Percentiles rank a stretch among this genome's conserved stretches.
Evolutionary conservation across 1,140 invertebrate species (phyloP).

Genomic region (Ceratina calcarata): DNA sequence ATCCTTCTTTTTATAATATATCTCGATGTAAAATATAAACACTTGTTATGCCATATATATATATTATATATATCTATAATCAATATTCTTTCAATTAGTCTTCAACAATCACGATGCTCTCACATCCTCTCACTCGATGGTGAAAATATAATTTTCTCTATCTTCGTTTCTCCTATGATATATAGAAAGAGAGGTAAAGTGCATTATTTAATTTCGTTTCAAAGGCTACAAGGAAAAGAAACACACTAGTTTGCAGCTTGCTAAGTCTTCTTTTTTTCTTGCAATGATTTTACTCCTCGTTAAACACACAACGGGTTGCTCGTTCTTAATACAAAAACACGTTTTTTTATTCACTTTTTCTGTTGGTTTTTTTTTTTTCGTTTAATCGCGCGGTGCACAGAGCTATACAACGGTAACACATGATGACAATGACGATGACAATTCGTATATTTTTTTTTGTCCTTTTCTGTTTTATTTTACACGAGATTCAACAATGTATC

Average conservation of each 20-base stretch:
- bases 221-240: constrained; percentile 47
- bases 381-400: constrained; percentile 65
- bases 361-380: constrained; percentile 16
- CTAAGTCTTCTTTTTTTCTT: constrained; percentile 62
- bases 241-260: constrained; percentile 67
- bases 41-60: constrained; percentile 25
- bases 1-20: constrained; percentile 18
- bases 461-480: constrained; percentile 72
- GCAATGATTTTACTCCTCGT: constrained; percentile 69
- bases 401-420: constrained; percentile 75
- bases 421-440: constrained; percentile 10
- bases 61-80: no score
- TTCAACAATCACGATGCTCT: background rate
- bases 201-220: background rate
- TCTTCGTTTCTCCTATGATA: background rate
- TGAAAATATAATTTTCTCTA: no score
- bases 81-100: no score
- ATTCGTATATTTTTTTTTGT: constrained; percentile 32
- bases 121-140: no score
- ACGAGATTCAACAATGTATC: constrained; percentile 79
- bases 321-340: constrained; percentile 72
- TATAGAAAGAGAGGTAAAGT: background rate
- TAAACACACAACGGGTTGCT: constrained; percentile 68
- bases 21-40: constrained; percentile 55
- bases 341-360: no score